These are phyloP conservation scores for Arenaria interpres DNA, from an alignment of 2,113 vertebrate genomes.

Conservation along the genomic window DNA sequence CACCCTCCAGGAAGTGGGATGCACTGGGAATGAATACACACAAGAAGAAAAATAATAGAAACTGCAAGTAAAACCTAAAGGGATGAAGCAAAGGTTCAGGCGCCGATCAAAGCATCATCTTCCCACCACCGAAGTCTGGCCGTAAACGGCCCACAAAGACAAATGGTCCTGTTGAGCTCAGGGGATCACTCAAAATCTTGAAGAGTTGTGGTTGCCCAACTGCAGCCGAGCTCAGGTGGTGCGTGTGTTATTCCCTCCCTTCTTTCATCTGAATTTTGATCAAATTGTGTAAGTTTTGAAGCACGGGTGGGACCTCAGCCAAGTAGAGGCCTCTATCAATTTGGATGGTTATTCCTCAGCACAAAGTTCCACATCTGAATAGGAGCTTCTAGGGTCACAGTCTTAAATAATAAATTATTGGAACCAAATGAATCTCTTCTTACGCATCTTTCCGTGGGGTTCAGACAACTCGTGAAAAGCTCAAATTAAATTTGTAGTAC, in stretches of 20 bases:
- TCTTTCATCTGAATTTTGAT: neutral
- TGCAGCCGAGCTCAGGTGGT: neutral
- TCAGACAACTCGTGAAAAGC: neutral
- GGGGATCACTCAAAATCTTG: neutral
- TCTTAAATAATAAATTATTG: neutral
- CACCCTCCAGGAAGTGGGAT: neutral
- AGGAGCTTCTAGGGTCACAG: neutral
- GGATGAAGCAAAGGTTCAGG: neutral
- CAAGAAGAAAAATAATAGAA: neutral
- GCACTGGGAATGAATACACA: neutral
- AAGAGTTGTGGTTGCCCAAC: fast-evolving
- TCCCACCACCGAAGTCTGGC: neutral
- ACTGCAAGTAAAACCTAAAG: neutral
- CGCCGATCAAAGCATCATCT: neutral
- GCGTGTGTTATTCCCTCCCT: fast-evolving
- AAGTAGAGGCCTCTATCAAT: neutral
- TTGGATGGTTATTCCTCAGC: neutral
- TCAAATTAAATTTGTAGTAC: too few relatives aligned
- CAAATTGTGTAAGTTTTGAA: neutral
- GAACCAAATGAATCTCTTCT: neutral
- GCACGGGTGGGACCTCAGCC: fast-evolving
- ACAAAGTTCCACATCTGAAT: neutral
- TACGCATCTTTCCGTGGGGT: neutral
- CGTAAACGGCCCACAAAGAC: neutral
- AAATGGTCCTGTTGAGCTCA: fast-evolving